These are phyloP conservation scores for Peromyscus aztecus DNA, from an alignment of 2,797 vertebrate species.

Conservation along the genomic window DNA sequence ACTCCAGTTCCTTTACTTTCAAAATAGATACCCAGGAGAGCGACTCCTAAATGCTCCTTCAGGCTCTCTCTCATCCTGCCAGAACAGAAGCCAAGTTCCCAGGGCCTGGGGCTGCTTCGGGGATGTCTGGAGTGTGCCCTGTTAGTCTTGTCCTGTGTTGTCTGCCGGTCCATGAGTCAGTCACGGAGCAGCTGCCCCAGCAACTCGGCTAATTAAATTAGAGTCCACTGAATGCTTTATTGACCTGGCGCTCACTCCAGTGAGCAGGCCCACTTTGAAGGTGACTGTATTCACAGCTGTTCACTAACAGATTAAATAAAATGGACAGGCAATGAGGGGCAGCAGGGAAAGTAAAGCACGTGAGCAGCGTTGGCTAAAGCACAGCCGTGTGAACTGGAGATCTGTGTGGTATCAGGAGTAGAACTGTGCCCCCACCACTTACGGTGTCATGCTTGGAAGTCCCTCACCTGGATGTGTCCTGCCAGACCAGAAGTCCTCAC, in stretches of 20 bases:
- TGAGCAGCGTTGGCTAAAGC: neutral
- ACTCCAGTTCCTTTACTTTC: neutral
- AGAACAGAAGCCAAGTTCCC: neutral
- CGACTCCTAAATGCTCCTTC: neutral
- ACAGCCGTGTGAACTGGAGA: neutral
- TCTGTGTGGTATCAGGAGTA: neutral
- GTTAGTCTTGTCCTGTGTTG: neutral
- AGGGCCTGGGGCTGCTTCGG: neutral
- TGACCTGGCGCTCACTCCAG: constrained; percentile 76
- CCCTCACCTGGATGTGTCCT: neutral
- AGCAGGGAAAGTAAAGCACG: neutral
- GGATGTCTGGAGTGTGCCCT: neutral
- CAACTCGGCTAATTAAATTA: constrained; percentile 75
- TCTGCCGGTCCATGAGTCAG: neutral
- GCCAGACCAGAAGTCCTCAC: neutral
- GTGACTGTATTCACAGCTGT: constrained; percentile 51
- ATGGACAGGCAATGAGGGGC: neutral
- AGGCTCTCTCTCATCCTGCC: neutral
- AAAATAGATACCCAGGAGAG: neutral
- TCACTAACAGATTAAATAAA: constrained; percentile 65
- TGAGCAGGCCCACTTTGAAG: constrained; percentile 67
- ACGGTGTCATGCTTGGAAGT: neutral
- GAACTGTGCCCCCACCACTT: neutral
- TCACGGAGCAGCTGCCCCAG: constrained; percentile 54
- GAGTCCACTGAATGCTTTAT: constrained; percentile 69